Evolutionary conservation across 2,888 invertebrate species (phyloP).

Genomic region (Leptogaster cylindrica): DNA sequence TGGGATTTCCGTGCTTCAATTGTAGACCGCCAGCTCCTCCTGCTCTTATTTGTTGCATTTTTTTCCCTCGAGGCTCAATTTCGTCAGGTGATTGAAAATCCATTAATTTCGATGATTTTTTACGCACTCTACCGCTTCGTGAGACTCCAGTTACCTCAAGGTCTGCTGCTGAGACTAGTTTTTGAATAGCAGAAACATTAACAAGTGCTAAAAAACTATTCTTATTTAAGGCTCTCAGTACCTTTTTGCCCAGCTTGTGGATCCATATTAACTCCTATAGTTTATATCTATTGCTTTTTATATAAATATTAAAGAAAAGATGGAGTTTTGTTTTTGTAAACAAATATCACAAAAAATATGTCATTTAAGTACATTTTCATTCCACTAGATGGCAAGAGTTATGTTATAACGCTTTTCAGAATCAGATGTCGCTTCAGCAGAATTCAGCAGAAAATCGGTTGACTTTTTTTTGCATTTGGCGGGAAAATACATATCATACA

Average conservation of each 20-base stretch:
- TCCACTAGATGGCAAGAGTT: no score
- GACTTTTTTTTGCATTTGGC: no score
- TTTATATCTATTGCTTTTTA: no score
- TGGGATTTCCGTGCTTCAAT: neutral
- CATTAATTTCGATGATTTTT: constrained; percentile 92
- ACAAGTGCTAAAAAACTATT: neutral
- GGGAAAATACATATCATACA: no score
- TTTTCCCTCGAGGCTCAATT: constrained; percentile 64
- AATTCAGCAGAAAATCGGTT: no score
- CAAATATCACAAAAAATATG: no score
- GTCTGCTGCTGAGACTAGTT: constrained; percentile 59
- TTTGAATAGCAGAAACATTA: neutral
- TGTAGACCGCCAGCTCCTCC: neutral
- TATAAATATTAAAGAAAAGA: no score
- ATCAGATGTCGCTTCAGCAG: no score
- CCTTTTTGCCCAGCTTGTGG: constrained; percentile 6
- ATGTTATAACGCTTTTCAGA: no score
- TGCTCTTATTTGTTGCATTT: constrained; percentile 43
- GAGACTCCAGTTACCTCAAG: constrained; percentile 86
- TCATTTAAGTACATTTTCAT: no score
- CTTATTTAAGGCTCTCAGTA: neutral
- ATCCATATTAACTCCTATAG: neutral
- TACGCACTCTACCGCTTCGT: constrained; percentile 86
- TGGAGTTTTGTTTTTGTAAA: no score
- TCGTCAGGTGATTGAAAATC: constrained; percentile 94